phyloP scores from a whole-genome alignment of 2,888 invertebrate genomes.

The Eulithis testata region DNA sequence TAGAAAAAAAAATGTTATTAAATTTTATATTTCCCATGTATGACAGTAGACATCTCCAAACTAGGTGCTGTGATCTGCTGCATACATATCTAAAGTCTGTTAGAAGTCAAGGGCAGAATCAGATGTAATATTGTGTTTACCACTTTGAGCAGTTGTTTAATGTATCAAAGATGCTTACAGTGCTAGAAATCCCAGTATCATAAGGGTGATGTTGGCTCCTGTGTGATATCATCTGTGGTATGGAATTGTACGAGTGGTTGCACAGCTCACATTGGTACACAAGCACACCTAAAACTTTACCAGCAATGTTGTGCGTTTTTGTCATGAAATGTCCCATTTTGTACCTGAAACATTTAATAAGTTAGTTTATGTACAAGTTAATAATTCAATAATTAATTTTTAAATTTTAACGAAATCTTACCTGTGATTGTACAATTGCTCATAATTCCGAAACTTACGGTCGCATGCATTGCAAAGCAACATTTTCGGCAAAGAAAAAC shows the following conservation, averaged over 20 bases:
- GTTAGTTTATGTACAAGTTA: neutral
- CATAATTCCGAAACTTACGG: constrained; percentile 77
- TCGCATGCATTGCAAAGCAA: constrained; percentile 78
- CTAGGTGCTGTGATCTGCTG: too few relatives aligned
- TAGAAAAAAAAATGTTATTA: constrained; percentile 32
- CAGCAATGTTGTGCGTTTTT: constrained; percentile 56
- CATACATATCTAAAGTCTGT: too few relatives aligned
- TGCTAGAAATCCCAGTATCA: constrained; percentile 51
- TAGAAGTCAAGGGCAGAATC: too few relatives aligned
- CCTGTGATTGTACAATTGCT: constrained; percentile 80
- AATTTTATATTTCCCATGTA: neutral
- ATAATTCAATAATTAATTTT: too few relatives aligned
- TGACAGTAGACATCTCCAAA: too few relatives aligned
- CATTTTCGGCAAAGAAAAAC: constrained; percentile 72
- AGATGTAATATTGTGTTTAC: too few relatives aligned
- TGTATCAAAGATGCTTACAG: constrained; percentile 12
- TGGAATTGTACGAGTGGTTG: constrained; percentile 62
- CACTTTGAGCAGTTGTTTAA: too few relatives aligned
- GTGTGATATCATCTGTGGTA: constrained; percentile 63
- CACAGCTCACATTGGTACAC: constrained; percentile 79
- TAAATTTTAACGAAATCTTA: constrained; percentile 38
- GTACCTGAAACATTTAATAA: constrained; percentile 54
- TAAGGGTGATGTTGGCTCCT: constrained; percentile 66
- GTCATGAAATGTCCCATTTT: constrained; percentile 73
- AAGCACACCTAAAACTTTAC: constrained; percentile 50